phyloP scores from a whole-genome alignment of 2,888 invertebrate genomes.

The Cistogaster globosa region DNA sequence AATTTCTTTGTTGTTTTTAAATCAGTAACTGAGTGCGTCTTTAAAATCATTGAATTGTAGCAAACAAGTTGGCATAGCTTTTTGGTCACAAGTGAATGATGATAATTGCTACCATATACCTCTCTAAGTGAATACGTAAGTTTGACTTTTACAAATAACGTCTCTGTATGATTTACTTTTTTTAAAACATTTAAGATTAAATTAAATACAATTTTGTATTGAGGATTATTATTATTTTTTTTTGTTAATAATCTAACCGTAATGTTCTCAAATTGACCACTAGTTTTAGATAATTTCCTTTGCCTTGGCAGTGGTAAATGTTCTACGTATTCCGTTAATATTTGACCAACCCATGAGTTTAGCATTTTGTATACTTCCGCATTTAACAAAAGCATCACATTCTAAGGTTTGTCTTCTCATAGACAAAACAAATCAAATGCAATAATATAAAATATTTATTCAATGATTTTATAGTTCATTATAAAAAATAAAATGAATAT shows the following conservation, averaged over 20 bases:
- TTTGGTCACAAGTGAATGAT: constrained; percentile 66
- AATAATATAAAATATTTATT: constrained; percentile 50
- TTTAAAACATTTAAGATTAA: background rate
- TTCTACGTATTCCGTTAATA: constrained; percentile 17
- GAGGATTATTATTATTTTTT: too few relatives aligned
- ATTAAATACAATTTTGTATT: too few relatives aligned
- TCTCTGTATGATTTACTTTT: background rate
- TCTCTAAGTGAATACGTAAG: constrained; percentile 2
- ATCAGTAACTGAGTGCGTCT: constrained; percentile 19
- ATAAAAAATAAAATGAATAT: background rate
- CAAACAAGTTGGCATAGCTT: constrained; percentile 34
- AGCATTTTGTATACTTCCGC: constrained; percentile 57
- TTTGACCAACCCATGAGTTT: constrained; percentile 57
- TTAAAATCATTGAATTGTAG: constrained; percentile 65
- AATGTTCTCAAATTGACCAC: too few relatives aligned
- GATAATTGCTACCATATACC: constrained; percentile 39
- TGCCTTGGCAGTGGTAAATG: background rate
- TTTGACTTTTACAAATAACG: background rate
- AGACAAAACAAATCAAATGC: constrained; percentile 27
- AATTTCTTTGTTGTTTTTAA: background rate
- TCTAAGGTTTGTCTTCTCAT: constrained; percentile 53
- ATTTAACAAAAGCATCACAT: constrained; percentile 47
- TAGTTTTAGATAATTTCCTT: background rate
- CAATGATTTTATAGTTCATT: constrained; percentile 13
- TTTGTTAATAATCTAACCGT: too few relatives aligned